Percentiles rank a stretch among this genome's conserved stretches.
phyloP scores from a whole-genome alignment of 1,140 invertebrate species.

The Drosophila setifemur region DNA sequence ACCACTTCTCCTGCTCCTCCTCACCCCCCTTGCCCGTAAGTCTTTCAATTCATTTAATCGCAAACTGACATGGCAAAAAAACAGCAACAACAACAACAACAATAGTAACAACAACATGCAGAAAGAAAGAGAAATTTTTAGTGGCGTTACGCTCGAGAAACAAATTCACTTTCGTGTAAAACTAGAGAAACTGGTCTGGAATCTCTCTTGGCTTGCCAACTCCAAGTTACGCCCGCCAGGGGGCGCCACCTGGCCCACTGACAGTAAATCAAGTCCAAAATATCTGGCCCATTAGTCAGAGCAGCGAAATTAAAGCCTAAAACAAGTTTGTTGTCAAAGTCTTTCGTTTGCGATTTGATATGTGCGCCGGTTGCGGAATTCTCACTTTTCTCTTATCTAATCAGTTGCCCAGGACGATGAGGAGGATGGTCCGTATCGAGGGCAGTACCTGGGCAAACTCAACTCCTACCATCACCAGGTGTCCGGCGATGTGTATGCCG shows the following conservation, averaged over 20 bases:
- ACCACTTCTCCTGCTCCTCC: constrained; percentile 43
- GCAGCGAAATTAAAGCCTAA: neutral
- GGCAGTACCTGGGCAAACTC: constrained; percentile 92
- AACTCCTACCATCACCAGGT: constrained; percentile 96
- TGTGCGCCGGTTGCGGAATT: neutral
- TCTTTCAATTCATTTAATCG: constrained; percentile 8
- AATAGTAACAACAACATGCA: constrained; percentile 19
- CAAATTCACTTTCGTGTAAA: constrained; percentile 78
- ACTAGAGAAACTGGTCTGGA: constrained; percentile 78
- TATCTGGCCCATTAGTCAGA: constrained; percentile 52
- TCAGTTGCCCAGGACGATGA: constrained; percentile 76
- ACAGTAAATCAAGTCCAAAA: constrained; percentile 27
- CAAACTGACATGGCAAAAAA: neutral
- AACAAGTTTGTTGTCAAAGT: constrained; percentile 30
- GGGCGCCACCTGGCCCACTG: constrained; percentile 25
- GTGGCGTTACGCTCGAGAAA: constrained; percentile 59
- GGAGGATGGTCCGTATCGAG: constrained; percentile 89
- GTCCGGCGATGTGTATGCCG: constrained; percentile 93
- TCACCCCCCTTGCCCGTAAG: constrained; percentile 38
- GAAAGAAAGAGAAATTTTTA: constrained; percentile 67
- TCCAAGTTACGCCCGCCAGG: constrained; percentile 13
- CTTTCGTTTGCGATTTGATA: constrained; percentile 10
- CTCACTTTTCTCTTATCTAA: neutral
- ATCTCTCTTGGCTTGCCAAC: constrained; percentile 12
- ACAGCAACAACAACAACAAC: neutral